These are phyloP conservation scores for Magallana gigas DNA, from an alignment of 1,140 invertebrate species.

Conservation along the genomic window DNA sequence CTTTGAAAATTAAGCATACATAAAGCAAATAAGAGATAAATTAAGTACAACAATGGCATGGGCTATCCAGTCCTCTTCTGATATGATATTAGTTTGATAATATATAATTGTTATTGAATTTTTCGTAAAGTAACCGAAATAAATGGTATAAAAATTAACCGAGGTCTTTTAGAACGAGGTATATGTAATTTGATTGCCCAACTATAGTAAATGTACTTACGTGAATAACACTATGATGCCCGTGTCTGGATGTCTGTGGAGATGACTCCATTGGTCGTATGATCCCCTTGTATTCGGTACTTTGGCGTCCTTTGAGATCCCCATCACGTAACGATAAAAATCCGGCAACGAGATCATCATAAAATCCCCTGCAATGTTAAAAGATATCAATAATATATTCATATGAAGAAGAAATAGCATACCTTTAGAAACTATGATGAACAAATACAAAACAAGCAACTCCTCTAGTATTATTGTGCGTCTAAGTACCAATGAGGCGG, in stretches of 20 bases:
- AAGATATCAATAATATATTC: background rate
- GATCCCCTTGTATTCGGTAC: slow-evolving; percentile 11
- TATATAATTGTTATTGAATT: too few species aligned
- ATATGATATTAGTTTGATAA: too few species aligned
- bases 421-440: too few species aligned
- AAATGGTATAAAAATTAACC: background rate
- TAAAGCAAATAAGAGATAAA: background rate
- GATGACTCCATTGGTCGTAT: slow-evolving; percentile 46
- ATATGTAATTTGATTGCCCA: too few species aligned
- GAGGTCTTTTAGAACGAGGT: background rate
- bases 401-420: too few species aligned
- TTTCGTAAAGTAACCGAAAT: background rate
- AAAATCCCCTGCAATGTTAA: slow-evolving; percentile 62
- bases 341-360: slow-evolving; percentile 70
- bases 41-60: too few species aligned
- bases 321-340: slow-evolving; percentile 64
- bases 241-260: background rate
- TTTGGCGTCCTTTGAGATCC: slow-evolving; percentile 5
- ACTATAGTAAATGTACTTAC: slow-evolving; percentile 49
- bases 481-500: too few species aligned
- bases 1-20: background rate
- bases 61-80: too few species aligned
- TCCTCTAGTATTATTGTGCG: too few species aligned
- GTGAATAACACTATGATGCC: slow-evolving; percentile 57
- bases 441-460: too few species aligned